Conservation (phyloP, 2,888 invertebrate species). For the Smittia aterrima region DNA sequence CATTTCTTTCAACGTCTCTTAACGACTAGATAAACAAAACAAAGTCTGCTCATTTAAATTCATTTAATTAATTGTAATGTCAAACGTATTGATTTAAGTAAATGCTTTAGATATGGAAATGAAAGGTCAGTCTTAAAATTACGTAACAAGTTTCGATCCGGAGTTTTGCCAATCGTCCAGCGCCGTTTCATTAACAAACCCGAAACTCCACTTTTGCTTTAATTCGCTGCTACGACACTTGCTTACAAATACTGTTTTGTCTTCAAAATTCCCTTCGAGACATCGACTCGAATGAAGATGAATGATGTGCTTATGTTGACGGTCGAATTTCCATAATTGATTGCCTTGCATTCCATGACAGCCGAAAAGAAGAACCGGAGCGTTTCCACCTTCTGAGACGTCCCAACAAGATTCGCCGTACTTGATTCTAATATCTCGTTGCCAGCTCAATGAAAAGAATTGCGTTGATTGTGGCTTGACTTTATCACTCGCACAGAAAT, state of each 20-base stretch:
- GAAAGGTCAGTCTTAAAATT: neutral
- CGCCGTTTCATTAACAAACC: constrained; percentile 30
- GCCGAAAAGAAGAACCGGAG: constrained; percentile 75
- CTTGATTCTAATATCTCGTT: constrained; percentile 52
- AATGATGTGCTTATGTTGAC: neutral
- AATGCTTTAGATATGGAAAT: neutral
- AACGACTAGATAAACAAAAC: constrained; percentile 5
- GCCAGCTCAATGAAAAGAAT: constrained; percentile 47
- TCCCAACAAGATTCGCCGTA: constrained; percentile 80
- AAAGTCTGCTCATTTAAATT: too few relatives aligned
- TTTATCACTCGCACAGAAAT: constrained; percentile 47
- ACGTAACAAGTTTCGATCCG: constrained; percentile 11
- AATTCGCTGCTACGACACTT: neutral
- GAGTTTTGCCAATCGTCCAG: constrained; percentile 23
- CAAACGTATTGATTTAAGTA: neutral
- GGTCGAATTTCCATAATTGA: constrained; percentile 83
- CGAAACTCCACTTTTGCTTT: constrained; percentile 36
- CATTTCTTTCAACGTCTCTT: neutral
- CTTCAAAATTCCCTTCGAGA: constrained; percentile 1
- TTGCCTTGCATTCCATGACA: constrained; percentile 93
- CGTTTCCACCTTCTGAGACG: constrained; percentile 68
- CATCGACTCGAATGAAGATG: constrained; percentile 21
- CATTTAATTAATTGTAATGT: neutral
- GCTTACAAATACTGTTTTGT: constrained; percentile 27
- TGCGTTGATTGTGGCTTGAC: constrained; percentile 49